phyloP scores from a whole-genome alignment of 2,113 vertebrate genomes.

The Pachypanchax playfairii region DNA sequence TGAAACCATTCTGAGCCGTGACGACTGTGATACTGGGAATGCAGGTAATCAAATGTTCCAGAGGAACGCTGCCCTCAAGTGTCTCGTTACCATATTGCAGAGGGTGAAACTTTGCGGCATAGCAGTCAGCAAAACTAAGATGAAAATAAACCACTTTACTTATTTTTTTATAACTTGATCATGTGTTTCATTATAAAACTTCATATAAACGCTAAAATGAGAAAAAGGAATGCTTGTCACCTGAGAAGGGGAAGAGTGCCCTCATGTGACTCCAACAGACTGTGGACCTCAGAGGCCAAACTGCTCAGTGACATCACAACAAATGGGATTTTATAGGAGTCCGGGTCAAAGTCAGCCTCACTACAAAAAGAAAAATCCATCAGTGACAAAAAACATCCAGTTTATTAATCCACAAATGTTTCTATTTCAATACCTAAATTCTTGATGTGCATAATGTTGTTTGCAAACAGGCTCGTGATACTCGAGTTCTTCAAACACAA shows the following conservation, averaged over 20 bases:
- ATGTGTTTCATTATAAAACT: background rate
- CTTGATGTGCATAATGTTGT: constrained; percentile 85
- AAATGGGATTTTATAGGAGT: constrained; percentile 92
- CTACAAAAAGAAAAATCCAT: constrained; percentile 65
- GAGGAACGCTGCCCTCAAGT: constrained; percentile 83
- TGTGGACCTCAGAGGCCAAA: constrained; percentile 91
- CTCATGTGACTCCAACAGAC: constrained; percentile 92
- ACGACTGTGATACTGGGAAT: constrained; percentile 93
- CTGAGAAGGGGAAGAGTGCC: constrained; percentile 94
- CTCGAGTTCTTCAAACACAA: constrained; percentile 95
- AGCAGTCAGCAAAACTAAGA: constrained; percentile 93
- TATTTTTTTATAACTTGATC: too few species aligned
- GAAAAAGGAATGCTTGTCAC: constrained; percentile 67
- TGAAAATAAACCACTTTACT: background rate
- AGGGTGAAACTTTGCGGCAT: constrained; percentile 86
- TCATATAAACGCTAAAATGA: background rate
- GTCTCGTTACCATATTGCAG: constrained; percentile 85
- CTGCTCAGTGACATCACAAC: constrained; percentile 90
- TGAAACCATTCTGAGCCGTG: constrained; percentile 94
- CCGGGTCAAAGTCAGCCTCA: constrained; percentile 95
- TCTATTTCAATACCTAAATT: constrained; percentile 83
- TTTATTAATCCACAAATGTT: rapidly evolving
- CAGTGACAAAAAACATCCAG: background rate
- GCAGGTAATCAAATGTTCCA: constrained; percentile 96
- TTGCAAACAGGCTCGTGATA: constrained; percentile 95